Base-by-base conservation (phyloP, 2,113 vertebrate genomes). In the Phylloscopus trochilus region DNA sequence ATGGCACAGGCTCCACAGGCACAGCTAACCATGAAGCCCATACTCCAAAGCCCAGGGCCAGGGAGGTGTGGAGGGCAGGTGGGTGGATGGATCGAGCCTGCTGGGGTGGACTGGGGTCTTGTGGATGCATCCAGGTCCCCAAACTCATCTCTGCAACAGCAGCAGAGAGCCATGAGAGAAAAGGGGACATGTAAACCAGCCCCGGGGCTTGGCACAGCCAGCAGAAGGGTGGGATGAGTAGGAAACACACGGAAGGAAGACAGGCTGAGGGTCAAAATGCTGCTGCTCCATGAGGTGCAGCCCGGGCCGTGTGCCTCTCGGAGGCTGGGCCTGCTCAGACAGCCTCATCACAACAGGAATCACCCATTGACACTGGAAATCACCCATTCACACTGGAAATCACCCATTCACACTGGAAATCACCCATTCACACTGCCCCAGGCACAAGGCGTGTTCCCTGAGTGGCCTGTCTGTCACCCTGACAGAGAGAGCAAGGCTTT, bases 401-500 rank as follows among this genome's bases (percentile, higher is more conserved):
- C 39, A 41, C 39, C 39, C 39, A 41, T 41, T 47, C 0, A 4
- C 18, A 78, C 41, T 22, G 26, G 52, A 75, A 89, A 70, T 59
- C 74, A 63, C 15, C 13, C 9, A 0, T 21, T 53, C 26, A 3
- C 52, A 24, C 3, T 6, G 2, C 64, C 33, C 68, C 0, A 0
- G 41, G 68, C 9, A 0, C 0, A 3, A 68, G 69, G 41, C 22
- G 13, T 0, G 1, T 23, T 55, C 75, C 78, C 35, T 47, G 26
- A 85, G 91, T 52, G 53, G 63, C 68, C 76, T 60, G 31, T 89
- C 82, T 7, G 12, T 80, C 83, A 83, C 63, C 7, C 41, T 89
- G 86, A 80, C 76, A 51, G 79, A 4, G 0, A 43, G 13, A 10
- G 47, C 33, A 13, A 18, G 21, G 26, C 73, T 70, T 37, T 1